A percentile compares a stretch with the other conserved stretches of the same genome.
Evolutionary conservation across 2,797 vertebrate genomes (phyloP).

Genomic region (Sebastiscus albofasciatus): DNA sequence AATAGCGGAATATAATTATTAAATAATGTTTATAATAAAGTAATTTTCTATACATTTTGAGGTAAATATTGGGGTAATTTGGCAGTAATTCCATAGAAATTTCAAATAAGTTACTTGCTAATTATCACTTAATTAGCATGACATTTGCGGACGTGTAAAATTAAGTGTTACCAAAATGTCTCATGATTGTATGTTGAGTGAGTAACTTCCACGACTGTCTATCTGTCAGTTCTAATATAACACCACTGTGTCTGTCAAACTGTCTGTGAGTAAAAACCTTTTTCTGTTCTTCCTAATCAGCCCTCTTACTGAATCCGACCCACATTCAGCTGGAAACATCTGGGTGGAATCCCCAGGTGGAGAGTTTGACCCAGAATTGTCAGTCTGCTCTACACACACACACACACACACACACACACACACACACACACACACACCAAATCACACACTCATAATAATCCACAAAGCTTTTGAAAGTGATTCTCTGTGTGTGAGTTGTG

Average conservation of each 20-base stretch:
- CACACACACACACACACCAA: too few species aligned
- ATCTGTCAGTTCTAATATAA: not conserved
- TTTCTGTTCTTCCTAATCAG: constrained; percentile 23
- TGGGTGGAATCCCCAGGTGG: constrained; percentile 56
- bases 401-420: too few species aligned
- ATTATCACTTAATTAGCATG: too few species aligned
- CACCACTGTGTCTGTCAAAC: not conserved
- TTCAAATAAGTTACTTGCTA: too few species aligned
- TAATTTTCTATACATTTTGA: too few species aligned
- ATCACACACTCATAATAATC: not conserved
- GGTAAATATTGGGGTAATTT: too few species aligned
- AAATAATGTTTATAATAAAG: too few species aligned
- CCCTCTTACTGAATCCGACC: constrained; percentile 48
- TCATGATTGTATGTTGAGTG: not conserved
- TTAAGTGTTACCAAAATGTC: not conserved
- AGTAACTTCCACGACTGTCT: not conserved
- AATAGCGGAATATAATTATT: too few species aligned
- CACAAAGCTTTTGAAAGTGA: constrained; percentile 3
- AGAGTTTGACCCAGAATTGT: constrained; percentile 51
- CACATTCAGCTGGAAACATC: constrained; percentile 61
- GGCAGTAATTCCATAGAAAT: too few species aligned
- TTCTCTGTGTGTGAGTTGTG: not conserved
- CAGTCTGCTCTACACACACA: not conserved
- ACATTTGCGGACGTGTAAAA: too few species aligned
- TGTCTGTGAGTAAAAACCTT: not conserved